phyloP scores from a whole-genome alignment of 64 coral and sea anemone genomes.

The Exaiptasia diaphana region DNA sequence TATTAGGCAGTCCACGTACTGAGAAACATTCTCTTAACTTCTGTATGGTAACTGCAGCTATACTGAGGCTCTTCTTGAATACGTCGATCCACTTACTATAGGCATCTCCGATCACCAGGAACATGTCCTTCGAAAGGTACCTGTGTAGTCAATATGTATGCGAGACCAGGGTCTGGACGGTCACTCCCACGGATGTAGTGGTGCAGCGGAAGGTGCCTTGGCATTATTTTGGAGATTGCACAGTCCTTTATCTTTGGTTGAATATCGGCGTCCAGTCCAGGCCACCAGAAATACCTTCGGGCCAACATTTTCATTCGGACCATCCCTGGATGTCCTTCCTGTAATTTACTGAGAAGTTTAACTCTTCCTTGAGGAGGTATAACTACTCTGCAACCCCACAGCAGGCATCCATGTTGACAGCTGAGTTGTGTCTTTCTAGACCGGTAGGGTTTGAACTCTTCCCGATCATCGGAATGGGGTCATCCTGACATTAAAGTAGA shows the following conservation, averaged over 20 bases:
- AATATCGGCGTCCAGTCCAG: background rate
- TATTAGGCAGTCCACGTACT: too few species aligned
- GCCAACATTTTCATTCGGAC: background rate
- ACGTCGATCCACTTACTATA: constrained; percentile 23
- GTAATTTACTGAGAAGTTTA: background rate
- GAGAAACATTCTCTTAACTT: too few species aligned
- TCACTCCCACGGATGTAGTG: background rate
- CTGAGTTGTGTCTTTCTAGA: background rate
- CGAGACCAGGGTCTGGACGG: background rate
- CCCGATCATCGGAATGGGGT: too few species aligned
- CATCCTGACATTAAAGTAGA: too few species aligned
- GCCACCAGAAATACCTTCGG: constrained; percentile 19
- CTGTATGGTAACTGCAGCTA: too few species aligned
- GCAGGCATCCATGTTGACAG: background rate
- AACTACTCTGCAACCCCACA: constrained; percentile 6
- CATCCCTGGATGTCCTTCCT: constrained; percentile 9
- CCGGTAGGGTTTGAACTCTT: too few species aligned
- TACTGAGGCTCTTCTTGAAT: too few species aligned
- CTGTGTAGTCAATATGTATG: constrained; percentile 19
- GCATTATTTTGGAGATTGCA: background rate
- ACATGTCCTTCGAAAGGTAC: background rate
- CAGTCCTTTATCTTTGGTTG: background rate
- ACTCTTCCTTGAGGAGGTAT: background rate
- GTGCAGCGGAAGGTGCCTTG: background rate
- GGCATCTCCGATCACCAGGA: background rate